phyloP scores from a whole-genome alignment of 1,140 invertebrate species.

The Solenopsis fugax region DNA sequence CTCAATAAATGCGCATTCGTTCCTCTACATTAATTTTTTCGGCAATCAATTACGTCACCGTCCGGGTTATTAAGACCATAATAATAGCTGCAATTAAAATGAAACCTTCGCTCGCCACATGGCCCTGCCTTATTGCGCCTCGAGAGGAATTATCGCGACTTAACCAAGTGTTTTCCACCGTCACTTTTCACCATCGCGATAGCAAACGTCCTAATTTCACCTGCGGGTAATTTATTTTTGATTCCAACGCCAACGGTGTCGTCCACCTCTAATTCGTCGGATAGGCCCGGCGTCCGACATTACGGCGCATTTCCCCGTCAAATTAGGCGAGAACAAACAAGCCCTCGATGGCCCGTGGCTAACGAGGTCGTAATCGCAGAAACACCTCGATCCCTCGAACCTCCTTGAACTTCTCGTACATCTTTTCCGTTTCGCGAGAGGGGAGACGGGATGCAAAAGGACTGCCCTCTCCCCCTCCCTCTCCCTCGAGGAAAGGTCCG shows the following conservation, averaged over 20 bases:
- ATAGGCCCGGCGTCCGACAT: slow-evolving; percentile 22
- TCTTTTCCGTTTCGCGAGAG: slow-evolving; percentile 9
- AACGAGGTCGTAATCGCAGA: slow-evolving; percentile 79
- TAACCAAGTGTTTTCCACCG: slow-evolving; percentile 21
- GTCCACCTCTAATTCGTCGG: slow-evolving; percentile 15
- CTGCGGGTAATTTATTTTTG: slow-evolving; percentile 39
- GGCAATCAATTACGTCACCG: slow-evolving; percentile 12
- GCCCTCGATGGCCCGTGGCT: slow-evolving; percentile 73
- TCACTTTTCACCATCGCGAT: slow-evolving; percentile 32
- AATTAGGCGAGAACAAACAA: slow-evolving; percentile 77
- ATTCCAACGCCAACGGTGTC: slow-evolving; percentile 13
- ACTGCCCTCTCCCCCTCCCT: slow-evolving; percentile 27
- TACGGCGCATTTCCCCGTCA: slow-evolving; percentile 59
- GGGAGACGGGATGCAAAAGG: slow-evolving; percentile 11
- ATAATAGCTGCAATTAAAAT: slow-evolving; percentile 43
- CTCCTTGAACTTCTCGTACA: slow-evolving; percentile 41
- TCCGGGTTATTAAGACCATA: slow-evolving; percentile 17
- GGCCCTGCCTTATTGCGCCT: not conserved
- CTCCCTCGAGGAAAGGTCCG: slow-evolving; percentile 43
- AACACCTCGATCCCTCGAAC: slow-evolving; percentile 70
- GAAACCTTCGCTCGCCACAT: slow-evolving; percentile 28
- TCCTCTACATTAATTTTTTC: slow-evolving; percentile 22
- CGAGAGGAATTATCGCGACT: slow-evolving; percentile 25
- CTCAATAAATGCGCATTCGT: not conserved
- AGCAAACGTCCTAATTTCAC: slow-evolving; percentile 34